Conservation (phyloP, 2,797 vertebrate genomes). For the Morelia viridis region DNA sequence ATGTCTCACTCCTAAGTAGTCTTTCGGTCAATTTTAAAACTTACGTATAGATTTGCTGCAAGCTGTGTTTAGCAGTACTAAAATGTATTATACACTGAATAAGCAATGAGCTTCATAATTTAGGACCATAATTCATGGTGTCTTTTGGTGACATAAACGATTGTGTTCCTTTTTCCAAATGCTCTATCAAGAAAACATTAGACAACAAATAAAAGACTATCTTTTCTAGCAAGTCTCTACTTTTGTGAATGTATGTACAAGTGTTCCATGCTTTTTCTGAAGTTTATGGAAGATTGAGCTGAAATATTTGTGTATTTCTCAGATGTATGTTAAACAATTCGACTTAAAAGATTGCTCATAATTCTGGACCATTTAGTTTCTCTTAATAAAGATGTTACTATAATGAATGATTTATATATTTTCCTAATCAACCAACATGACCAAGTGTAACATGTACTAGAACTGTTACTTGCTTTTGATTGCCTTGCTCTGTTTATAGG, state of each 20-base stretch:
- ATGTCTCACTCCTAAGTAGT: not conserved
- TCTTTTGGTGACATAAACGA: not conserved
- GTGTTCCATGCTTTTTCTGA: not conserved
- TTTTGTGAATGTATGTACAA: not conserved
- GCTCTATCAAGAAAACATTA: slow-evolving; percentile 5
- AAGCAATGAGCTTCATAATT: not conserved
- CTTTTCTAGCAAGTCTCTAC: slow-evolving; percentile 2
- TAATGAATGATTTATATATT: not conserved
- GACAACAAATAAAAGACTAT: slow-evolving; percentile 10
- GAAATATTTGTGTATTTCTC: slow-evolving; percentile 10
- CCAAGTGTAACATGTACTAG: not conserved
- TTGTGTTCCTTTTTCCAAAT: slow-evolving; percentile 8
- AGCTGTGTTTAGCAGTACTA: not conserved
- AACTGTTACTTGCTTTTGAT: not conserved
- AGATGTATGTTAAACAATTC: not conserved
- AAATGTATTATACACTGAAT: not conserved
- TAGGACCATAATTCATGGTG: not conserved
- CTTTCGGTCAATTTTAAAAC: slow-evolving; percentile 19
- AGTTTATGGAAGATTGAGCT: not conserved
- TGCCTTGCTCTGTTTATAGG: not conserved
- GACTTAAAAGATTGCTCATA: not conserved
- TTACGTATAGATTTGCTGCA: not conserved
- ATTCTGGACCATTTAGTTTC: not conserved
- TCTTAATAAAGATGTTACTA: not conserved
- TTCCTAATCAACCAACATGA: not conserved